These are phyloP conservation scores for Centroberyx gerrardi DNA, from an alignment of 2,797 vertebrate genomes.

Conservation along the genomic window DNA sequence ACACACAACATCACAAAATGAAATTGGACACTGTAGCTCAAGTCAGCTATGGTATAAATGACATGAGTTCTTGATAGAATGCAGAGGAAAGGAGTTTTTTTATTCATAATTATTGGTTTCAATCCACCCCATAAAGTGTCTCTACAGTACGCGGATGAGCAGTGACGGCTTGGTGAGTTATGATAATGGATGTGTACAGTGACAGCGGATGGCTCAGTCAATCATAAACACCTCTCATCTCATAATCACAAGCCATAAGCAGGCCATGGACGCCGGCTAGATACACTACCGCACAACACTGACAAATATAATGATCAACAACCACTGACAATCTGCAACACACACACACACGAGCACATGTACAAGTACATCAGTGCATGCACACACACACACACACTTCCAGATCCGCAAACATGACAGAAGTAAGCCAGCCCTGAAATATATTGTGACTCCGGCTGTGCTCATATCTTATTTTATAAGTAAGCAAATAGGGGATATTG, in stretches of 20 bases:
- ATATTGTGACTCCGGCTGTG: constrained; percentile 26
- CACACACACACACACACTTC: constrained; percentile 11
- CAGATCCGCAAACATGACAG: constrained; percentile 52
- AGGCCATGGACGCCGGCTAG: constrained; percentile 76
- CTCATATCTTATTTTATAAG: constrained; percentile 49
- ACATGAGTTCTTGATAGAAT: constrained; percentile 71
- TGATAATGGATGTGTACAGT: constrained; percentile 77
- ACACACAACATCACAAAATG: constrained; percentile 57
- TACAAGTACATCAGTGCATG: background rate
- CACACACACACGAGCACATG: constrained; percentile 10
- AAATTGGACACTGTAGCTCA: constrained; percentile 63
- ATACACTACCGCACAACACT: constrained; percentile 61
- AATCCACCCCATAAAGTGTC: constrained; percentile 37
- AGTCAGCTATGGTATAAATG: constrained; percentile 50
- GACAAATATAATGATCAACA: constrained; percentile 77
- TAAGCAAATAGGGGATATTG: constrained; percentile 55
- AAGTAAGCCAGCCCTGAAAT: constrained; percentile 39
- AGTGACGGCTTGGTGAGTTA: constrained; percentile 67
- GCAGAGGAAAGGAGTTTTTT: constrained; percentile 50
- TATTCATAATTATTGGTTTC: constrained; percentile 75
- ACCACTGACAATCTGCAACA: constrained; percentile 59
- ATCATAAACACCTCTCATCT: constrained; percentile 81
- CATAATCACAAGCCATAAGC: constrained; percentile 78
- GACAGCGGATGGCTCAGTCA: constrained; percentile 81
- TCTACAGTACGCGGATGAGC: constrained; percentile 54